A percentile compares a stretch with the other conserved stretches of the same genome.
Conservation (phyloP, 1,140 invertebrate species). For the Doryteuthis pealeii region DNA sequence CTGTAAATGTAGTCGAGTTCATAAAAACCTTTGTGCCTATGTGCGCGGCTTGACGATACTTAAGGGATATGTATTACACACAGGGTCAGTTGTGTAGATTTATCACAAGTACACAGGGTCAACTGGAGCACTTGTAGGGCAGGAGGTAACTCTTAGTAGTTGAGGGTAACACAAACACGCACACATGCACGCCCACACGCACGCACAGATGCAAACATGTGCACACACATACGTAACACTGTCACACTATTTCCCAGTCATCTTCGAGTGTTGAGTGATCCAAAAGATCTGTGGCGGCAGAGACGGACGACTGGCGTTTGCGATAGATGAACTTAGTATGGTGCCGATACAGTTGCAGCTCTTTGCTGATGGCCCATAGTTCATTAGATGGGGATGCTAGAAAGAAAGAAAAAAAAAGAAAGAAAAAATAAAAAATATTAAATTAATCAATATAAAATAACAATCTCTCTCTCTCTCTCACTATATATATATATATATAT, state of each 20-base stretch:
- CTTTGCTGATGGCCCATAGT: slow-evolving; percentile 48
- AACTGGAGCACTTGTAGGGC: too few species aligned
- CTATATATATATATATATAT: too few species aligned
- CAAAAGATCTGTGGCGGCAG: slow-evolving; percentile 10
- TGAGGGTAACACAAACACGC: background rate
- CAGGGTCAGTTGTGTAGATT: too few species aligned
- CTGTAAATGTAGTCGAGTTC: too few species aligned
- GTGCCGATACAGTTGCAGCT: slow-evolving; percentile 45
- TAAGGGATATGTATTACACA: too few species aligned
- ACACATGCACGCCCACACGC: background rate
- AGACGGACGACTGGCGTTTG: background rate
- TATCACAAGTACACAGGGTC: too few species aligned
- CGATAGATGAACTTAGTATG: slow-evolving; percentile 33
- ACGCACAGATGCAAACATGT: too few species aligned
- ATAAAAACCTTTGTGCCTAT: too few species aligned
- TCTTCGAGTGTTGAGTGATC: slow-evolving; percentile 28
- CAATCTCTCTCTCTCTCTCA: too few species aligned
- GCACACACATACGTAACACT: background rate
- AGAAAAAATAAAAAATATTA: background rate
- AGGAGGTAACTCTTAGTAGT: too few species aligned
- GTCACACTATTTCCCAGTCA: slow-evolving; percentile 50
- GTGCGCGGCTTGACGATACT: too few species aligned
- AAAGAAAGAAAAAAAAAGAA: slow-evolving; percentile 21
- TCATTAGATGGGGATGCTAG: slow-evolving; percentile 45
- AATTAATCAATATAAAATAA: too few species aligned